Conservation (phyloP, 2,113 vertebrate species). For the Taurulus bubalis region DNA sequence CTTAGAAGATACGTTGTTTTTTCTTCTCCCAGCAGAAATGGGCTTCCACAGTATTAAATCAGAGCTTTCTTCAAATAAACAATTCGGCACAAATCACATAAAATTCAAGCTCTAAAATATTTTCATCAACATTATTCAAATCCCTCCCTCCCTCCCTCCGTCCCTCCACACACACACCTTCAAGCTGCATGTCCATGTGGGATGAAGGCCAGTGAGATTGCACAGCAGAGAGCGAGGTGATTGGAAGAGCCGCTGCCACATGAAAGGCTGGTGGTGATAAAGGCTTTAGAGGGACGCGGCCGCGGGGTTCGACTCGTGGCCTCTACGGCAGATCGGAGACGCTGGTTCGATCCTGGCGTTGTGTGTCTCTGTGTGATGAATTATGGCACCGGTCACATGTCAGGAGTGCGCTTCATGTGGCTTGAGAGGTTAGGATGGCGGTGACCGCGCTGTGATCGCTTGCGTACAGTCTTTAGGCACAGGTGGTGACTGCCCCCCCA, state of each 20-base stretch:
- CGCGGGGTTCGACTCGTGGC: not conserved
- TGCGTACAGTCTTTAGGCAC: constrained; percentile 80
- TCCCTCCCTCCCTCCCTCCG: not conserved
- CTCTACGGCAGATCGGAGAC: constrained; percentile 4
- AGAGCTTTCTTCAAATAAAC: constrained; percentile 30
- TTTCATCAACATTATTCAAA: constrained; percentile 15
- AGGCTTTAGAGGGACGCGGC: constrained; percentile 17
- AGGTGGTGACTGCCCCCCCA: constrained; percentile 50
- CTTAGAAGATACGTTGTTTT: not conserved
- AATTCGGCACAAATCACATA: constrained; percentile 50
- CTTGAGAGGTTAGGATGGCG: constrained; percentile 34
- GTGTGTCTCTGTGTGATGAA: constrained; percentile 4
- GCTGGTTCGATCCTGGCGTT: not conserved
- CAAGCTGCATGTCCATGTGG: constrained; percentile 19
- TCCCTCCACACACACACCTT: not conserved
- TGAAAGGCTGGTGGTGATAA: constrained; percentile 38
- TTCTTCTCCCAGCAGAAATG: constrained; percentile 17
- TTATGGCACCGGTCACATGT: constrained; percentile 31
- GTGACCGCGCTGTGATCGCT: constrained; percentile 7
- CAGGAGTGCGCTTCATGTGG: constrained; percentile 52
- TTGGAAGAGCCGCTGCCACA: constrained; percentile 10
- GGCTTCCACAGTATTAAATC: constrained; percentile 22
- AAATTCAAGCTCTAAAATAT: constrained; percentile 43
- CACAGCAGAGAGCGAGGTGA: constrained; percentile 20
- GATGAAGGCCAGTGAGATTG: constrained; percentile 29